phyloP scores from a whole-genome alignment of 2,113 vertebrate genomes.

The Nothobranchius kuhntae region DNA sequence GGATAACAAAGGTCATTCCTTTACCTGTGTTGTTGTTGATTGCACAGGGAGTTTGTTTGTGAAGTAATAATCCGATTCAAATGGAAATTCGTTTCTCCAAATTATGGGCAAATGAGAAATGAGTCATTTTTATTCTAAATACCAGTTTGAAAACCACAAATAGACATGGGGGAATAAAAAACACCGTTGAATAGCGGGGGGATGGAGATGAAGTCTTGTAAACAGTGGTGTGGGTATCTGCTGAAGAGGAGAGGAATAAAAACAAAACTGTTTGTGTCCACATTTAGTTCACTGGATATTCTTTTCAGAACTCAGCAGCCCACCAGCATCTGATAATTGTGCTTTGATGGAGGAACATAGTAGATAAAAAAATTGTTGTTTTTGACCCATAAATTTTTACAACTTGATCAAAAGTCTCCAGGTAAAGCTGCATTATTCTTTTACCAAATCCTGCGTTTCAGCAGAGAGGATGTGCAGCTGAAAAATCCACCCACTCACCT shows the following conservation, averaged over 20 bases:
- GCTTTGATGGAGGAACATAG: conserved; percentile 59
- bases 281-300: conserved; percentile 58
- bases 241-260: conserved; percentile 43
- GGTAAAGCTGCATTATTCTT: no score
- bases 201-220: conserved; percentile 25
- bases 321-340: conserved; percentile 71
- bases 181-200: not conserved
- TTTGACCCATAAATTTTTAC: not conserved
- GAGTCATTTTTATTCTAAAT: conserved; percentile 9
- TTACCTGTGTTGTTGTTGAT: not conserved
- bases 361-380: not conserved
- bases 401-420: no score
- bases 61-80: conserved; percentile 2
- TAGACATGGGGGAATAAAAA: not conserved
- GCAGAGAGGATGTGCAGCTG: no score
- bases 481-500: no score
- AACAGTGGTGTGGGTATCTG: conserved; percentile 33
- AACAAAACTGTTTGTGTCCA: conserved; percentile 55
- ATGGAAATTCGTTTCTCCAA: conserved; percentile 6
- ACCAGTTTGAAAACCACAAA: not conserved
- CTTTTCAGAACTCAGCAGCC: conserved; percentile 50
- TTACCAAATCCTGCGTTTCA: not conserved
- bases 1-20: conserved; percentile 3
- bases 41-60: conserved; percentile 13
- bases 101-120: not conserved